A percentile compares a stretch with the other conserved stretches of the same genome.
These are phyloP conservation scores for Scaptomyza flava DNA, from an alignment of 2,888 invertebrate species.

Conservation along the genomic window DNA sequence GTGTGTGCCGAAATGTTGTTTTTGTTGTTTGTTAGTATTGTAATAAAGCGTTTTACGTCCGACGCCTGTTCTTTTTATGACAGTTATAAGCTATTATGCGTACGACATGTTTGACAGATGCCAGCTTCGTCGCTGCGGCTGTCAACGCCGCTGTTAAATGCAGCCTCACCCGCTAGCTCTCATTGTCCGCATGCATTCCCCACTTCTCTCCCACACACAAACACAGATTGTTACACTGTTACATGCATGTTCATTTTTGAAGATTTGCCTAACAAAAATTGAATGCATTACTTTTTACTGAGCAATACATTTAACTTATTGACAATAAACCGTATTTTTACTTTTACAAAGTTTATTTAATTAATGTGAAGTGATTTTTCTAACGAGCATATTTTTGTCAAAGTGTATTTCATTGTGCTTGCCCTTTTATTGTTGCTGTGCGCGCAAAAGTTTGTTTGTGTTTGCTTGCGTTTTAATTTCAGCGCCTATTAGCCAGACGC, in stretches of 20 bases:
- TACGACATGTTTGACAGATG: conserved; percentile 80
- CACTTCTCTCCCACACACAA: background rate
- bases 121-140: conserved; percentile 49
- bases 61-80: conserved; percentile 71
- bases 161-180: conserved; percentile 27
- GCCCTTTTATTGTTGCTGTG: conserved; percentile 25
- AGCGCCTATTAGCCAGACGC: conserved; percentile 42
- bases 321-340: background rate
- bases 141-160: conserved; percentile 72
- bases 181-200: background rate
- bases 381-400: background rate
- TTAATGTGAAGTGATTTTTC: background rate
- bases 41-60: conserved; percentile 75
- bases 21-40: conserved; percentile 39
- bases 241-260: no score
- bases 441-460: conserved; percentile 44
- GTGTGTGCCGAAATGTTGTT: conserved; percentile 34
- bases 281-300: no score
- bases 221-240: background rate
- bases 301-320: no score
- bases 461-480: conserved; percentile 67
- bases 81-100: conserved; percentile 78
- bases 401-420: conserved; percentile 5
- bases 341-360: background rate
- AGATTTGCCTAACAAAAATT: no score